A percentile compares a stretch with the other conserved stretches of the same genome.
These are phyloP conservation scores for Coenonympha arcania DNA, from an alignment of 2,888 invertebrate genomes.

Conservation along the genomic window DNA sequence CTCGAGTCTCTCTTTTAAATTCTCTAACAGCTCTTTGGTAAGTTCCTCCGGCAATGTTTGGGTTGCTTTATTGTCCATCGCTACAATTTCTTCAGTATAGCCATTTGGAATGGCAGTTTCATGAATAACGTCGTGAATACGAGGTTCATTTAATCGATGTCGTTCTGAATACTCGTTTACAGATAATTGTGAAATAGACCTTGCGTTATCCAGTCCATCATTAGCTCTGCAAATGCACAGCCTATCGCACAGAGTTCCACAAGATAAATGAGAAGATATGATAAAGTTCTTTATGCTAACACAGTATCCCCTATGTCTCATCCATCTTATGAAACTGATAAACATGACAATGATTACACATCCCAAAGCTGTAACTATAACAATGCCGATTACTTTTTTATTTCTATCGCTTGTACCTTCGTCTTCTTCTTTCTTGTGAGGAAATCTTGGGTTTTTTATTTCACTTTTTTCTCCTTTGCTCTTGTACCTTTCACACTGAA, in stretches of 20 bases:
- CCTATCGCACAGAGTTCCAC: conserved; percentile 52
- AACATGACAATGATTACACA: conserved; percentile 71
- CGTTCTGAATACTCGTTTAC: conserved; percentile 78
- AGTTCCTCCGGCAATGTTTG: conserved; percentile 83
- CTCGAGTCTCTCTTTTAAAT: conserved; percentile 78
- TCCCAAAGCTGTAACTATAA: conserved; percentile 70
- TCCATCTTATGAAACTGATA: conserved; percentile 73
- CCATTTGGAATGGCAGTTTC: conserved; percentile 47
- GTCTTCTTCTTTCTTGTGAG: conserved; percentile 47
- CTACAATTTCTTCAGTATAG: conserved; percentile 42
- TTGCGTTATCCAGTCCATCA: conserved; percentile 71
- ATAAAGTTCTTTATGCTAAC: conserved; percentile 54
- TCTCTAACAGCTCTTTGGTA: conserved; percentile 80
- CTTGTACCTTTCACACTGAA: conserved; percentile 74
- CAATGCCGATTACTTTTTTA: conserved; percentile 63
- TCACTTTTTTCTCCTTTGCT: conserved; percentile 48
- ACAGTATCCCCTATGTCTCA: conserved; percentile 74
- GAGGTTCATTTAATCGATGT: conserved; percentile 73
- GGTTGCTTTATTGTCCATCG: conserved; percentile 76
- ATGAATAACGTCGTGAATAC: conserved; percentile 57
- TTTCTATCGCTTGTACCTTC: conserved; percentile 45
- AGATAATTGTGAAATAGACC: conserved; percentile 75
- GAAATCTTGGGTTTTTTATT: conserved; percentile 65
- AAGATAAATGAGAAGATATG: conserved; percentile 54
- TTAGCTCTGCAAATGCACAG: conserved; percentile 59